Percentiles rank a stretch among this genome's conserved stretches.
phyloP scores from a whole-genome alignment of 2,888 invertebrate species.

The Stenurella melanura region DNA sequence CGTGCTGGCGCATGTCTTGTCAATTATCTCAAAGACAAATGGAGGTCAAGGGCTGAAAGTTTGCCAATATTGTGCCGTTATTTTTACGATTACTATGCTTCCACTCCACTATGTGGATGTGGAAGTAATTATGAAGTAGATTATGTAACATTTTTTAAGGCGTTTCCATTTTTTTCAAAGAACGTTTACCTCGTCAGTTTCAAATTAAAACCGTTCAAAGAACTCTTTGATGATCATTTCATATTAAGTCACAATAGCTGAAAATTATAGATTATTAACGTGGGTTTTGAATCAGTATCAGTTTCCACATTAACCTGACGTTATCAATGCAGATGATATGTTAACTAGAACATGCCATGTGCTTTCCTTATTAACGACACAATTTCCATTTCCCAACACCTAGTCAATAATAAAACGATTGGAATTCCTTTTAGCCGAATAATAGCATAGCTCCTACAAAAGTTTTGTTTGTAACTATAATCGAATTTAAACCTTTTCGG shows the following conservation, averaged over 20 bases:
- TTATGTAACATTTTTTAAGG: too few species aligned
- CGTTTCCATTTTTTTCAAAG: too few species aligned
- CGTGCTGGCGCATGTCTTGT: too few species aligned
- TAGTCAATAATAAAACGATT: slow-evolving; percentile 36
- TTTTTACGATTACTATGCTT: too few species aligned
- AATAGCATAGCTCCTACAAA: slow-evolving; percentile 41
- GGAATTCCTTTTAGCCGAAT: slow-evolving; percentile 34
- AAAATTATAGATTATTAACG: neutral
- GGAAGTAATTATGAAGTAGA: too few species aligned
- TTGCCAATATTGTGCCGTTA: too few species aligned
- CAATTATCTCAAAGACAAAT: too few species aligned
- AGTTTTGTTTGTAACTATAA: slow-evolving; percentile 52
- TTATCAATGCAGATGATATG: slow-evolving; percentile 4
- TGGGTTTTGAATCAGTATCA: neutral
- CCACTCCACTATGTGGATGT: too few species aligned
- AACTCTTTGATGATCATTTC: neutral
- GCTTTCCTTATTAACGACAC: neutral
- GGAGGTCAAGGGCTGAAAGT: too few species aligned
- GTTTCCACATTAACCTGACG: neutral
- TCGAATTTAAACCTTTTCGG: slow-evolving; percentile 47
- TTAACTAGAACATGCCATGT: slow-evolving; percentile 10
- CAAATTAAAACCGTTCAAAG: neutral
- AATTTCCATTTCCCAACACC: slow-evolving; percentile 27
- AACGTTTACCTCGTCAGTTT: neutral
- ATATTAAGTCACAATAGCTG: neutral